Evolutionary conservation across 2,888 invertebrate species (phyloP).

Genomic region (Busseola fusca): DNA sequence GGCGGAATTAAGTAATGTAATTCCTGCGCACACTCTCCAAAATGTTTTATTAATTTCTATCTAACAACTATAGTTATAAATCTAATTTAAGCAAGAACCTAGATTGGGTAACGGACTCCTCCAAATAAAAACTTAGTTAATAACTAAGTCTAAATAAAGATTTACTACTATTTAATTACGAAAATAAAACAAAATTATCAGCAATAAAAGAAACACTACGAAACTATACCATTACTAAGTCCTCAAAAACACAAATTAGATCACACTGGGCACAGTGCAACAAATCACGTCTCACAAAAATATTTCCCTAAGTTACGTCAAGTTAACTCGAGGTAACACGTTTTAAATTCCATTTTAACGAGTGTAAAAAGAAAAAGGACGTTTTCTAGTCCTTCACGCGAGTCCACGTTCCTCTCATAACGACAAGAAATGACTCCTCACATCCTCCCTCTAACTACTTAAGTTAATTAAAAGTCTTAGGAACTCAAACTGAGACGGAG

Average conservation of each 20-base stretch:
- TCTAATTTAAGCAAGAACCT: too few species aligned
- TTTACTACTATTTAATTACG: background rate
- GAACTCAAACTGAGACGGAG: conserved; percentile 61
- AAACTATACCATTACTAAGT: background rate
- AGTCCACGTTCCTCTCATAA: conserved; percentile 77
- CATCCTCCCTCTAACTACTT: conserved; percentile 65
- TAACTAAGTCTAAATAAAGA: background rate
- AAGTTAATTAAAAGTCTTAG: conserved; percentile 80
- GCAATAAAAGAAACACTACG: background rate
- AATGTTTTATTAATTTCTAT: too few species aligned
- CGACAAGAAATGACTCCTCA: conserved; percentile 69
- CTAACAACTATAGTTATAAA: too few species aligned
- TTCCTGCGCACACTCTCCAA: too few species aligned
- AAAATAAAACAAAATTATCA: background rate
- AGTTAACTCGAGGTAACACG: conserved; percentile 24
- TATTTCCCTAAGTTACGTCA: background rate
- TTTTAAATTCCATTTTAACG: conserved; percentile 39
- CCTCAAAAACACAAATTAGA: background rate
- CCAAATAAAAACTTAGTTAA: too few species aligned
- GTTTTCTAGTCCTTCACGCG: conserved; percentile 68
- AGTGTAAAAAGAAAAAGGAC: conserved; percentile 51
- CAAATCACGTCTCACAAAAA: conserved; percentile 20
- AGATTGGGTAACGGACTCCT: too few species aligned
- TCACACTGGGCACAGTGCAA: conserved; percentile 12
- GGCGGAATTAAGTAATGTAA: too few species aligned